Evolutionary conservation across 2,797 vertebrate species (phyloP), one percentile per base, ranked within the genome.

Genomic region (Neomorphus geoffroyi): DNA sequence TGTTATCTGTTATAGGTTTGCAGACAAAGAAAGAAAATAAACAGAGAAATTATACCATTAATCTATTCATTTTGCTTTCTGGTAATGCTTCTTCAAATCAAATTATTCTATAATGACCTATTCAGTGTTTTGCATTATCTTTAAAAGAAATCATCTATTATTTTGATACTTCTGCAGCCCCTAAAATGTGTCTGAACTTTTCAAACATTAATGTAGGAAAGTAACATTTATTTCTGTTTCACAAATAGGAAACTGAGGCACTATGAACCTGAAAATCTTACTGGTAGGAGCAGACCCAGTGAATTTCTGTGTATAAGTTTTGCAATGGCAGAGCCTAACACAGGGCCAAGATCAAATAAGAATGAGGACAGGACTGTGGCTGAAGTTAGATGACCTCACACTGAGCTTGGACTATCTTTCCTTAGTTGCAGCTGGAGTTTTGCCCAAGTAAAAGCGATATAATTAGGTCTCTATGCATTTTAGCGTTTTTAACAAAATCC

Each of bases 51-150:
- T 43, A 80, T 87, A 39, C 28, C 46, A 62, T 84, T 73, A 93
- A 75, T 90, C 71, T 92, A 41, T 86, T 90, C 32, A 56, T 78
- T 95, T 83, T 89, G 39, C 50, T 92, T 70, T 46, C 28, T 88
- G 35, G 41, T 62, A 91, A 73, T 64, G 54, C 72, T 90, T 91
- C 72, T 74, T 91, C 46, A 72, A 92, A 95, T 91, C 41, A 89
- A 74, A 86, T 94, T 69, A 75, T 92, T 86, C 70, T 66, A 19
- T 88, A 96, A 92, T 93, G 92, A 96, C 77, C 72, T 88, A 65
- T 74, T 93, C 46, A 78, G 28, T 93, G 69, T 21, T 95, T 91
- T 89, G 65, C 58, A 88, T 78, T 92, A 62, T 71, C 65, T 90
- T 90, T 61, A 61, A 87, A 80, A 91, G 41, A 83, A 81, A 91